Conservation (phyloP, 1,140 invertebrate species). For the Drosophila sp. region DNA sequence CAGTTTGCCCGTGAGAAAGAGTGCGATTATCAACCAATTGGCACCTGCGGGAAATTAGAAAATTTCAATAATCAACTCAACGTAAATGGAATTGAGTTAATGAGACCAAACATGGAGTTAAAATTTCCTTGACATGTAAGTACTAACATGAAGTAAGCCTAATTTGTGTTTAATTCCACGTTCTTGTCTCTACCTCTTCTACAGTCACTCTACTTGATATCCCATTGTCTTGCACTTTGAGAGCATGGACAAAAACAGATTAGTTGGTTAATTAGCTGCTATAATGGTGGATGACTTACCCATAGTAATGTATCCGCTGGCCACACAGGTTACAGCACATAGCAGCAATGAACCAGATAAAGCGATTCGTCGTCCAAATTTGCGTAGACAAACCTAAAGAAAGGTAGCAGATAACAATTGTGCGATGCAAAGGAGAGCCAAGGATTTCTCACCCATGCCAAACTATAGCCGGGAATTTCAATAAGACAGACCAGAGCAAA, state of each 20-base stretch:
- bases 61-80: not conserved
- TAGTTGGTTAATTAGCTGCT: not conserved
- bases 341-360: slow-evolving; percentile 84
- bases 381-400: slow-evolving; percentile 83
- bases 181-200: not conserved
- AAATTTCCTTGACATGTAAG: not conserved
- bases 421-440: not conserved
- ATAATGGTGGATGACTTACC: slow-evolving; percentile 39
- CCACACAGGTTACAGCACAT: slow-evolving; percentile 85
- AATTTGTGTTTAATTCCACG: slow-evolving; percentile 17
- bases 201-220: slow-evolving; percentile 40
- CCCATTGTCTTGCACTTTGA: slow-evolving; percentile 49
- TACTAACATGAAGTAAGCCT: not conserved
- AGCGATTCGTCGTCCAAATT: slow-evolving; percentile 84
- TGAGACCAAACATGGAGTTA: slow-evolving; percentile 7
- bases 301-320: slow-evolving; percentile 75
- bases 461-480: slow-evolving; percentile 86
- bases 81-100: not conserved
- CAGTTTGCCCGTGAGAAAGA: slow-evolving; percentile 87
- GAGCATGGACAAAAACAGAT: slow-evolving; percentile 28
- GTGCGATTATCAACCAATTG: slow-evolving; percentile 83
- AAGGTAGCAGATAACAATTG: not conserved
- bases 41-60: slow-evolving; percentile 64
- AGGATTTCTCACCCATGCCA: slow-evolving; percentile 70
- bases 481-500: slow-evolving; percentile 85